Conservation (phyloP, 2,888 invertebrate species). For the Spicauda simplicius region DNA sequence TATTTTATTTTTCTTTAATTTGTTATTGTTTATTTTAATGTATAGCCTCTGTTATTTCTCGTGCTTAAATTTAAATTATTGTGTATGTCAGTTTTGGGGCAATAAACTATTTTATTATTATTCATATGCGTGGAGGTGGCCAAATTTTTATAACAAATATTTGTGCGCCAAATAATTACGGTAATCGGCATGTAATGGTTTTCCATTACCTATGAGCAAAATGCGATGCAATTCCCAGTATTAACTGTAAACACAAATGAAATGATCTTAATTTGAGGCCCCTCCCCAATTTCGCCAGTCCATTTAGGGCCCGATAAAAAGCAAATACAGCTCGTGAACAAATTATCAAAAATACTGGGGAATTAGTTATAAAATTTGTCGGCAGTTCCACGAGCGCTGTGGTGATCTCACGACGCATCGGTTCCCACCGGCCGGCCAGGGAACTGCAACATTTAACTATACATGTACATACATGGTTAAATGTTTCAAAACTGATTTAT, state of each 20-base stretch:
- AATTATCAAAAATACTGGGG: slow-evolving; percentile 20
- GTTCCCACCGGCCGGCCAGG: slow-evolving; percentile 25
- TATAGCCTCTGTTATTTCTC: too few species aligned
- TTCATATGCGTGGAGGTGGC: too few species aligned
- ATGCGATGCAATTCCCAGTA: background rate
- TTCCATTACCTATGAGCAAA: background rate
- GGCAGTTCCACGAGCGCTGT: slow-evolving; percentile 20
- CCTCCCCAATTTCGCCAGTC: slow-evolving; percentile 7
- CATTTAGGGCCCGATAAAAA: slow-evolving; percentile 8
- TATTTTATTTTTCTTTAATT: too few species aligned
- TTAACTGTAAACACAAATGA: background rate
- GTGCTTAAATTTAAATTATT: too few species aligned
- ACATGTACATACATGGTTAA: too few species aligned
- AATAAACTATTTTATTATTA: too few species aligned
- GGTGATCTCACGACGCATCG: slow-evolving; percentile 22
- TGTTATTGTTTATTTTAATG: too few species aligned
- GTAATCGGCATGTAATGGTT: background rate
- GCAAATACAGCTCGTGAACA: background rate
- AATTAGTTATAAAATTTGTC: slow-evolving; percentile 20
- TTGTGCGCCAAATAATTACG: too few species aligned
- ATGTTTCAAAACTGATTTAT: too few species aligned
- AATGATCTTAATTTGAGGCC: background rate
- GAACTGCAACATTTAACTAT: background rate
- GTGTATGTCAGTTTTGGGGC: too few species aligned
- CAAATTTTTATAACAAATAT: too few species aligned